Conservation (phyloP, 1,140 invertebrate genomes). For the Oncopeltus fasciatus region DNA sequence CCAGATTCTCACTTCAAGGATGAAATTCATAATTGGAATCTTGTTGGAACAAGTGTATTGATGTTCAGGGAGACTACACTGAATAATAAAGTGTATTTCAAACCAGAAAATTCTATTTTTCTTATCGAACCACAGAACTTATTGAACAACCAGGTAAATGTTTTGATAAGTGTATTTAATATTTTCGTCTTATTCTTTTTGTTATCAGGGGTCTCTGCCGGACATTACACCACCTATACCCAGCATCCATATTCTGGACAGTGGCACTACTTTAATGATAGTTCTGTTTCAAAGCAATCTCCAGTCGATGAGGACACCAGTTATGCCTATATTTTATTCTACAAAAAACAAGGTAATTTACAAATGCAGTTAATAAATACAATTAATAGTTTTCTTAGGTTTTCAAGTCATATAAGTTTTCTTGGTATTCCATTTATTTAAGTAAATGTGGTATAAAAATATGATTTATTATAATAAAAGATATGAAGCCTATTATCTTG, state of each 20-base stretch:
- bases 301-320: slow-evolving; percentile 48
- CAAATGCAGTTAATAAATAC: not conserved
- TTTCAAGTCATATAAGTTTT: no score
- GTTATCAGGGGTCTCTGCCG: slow-evolving; percentile 43
- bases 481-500: no score
- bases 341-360: slow-evolving; percentile 40
- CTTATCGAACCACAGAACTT: not conserved
- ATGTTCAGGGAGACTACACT: no score
- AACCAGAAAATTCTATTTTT: no score
- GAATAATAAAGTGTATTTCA: no score
- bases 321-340: slow-evolving; percentile 55
- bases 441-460: no score
- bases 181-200: not conserved
- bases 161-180: not conserved
- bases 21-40: no score
- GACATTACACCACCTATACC: slow-evolving; percentile 54
- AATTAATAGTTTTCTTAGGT: not conserved
- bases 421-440: no score
- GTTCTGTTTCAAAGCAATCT: slow-evolving; percentile 38
- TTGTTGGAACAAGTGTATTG: no score
- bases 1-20: no score
- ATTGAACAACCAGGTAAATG: not conserved
- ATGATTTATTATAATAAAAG: no score
- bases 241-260: slow-evolving; percentile 43
- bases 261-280: slow-evolving; percentile 59